These are phyloP conservation scores for Plectrocnemia conspersa DNA, from an alignment of 1,140 invertebrate species.

Conservation along the genomic window DNA sequence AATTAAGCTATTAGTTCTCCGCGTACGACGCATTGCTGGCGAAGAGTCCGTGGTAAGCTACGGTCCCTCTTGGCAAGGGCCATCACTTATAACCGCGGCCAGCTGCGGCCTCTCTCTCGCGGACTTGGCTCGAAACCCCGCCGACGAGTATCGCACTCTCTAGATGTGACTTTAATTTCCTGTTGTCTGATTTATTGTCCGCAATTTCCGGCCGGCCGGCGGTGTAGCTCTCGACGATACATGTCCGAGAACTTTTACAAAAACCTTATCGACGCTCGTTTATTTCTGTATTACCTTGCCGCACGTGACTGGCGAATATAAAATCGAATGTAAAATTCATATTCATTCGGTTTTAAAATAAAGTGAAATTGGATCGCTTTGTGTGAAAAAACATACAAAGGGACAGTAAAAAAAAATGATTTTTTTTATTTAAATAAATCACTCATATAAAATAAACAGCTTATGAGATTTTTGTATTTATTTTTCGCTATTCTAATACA, in stretches of 20 bases:
- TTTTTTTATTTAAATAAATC: background rate
- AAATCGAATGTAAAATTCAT: no score
- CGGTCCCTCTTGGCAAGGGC: background rate
- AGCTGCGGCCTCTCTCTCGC: background rate
- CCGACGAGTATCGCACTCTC: conserved; percentile 30
- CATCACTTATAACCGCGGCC: conserved; percentile 1
- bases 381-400: background rate
- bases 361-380: background rate
- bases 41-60: background rate
- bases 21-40: background rate
- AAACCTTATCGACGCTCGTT: background rate
- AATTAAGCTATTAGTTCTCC: background rate
- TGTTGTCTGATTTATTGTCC: conserved; percentile 36
- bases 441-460: background rate
- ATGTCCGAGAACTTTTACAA: background rate
- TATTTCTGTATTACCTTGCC: background rate
- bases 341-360: background rate
- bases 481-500: no score
- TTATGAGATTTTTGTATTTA: background rate
- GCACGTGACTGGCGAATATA: no score
- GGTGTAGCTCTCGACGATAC: conserved; percentile 4
- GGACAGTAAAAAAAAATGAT: background rate
- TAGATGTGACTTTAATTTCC: conserved; percentile 36
- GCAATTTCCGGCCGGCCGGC: conserved; percentile 29
- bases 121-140: conserved; percentile 12